A percentile compares a stretch with the other conserved stretches of the same genome.
Evolutionary conservation across 2,888 invertebrate species (phyloP).

Genomic region (Melanostoma mellinum): DNA sequence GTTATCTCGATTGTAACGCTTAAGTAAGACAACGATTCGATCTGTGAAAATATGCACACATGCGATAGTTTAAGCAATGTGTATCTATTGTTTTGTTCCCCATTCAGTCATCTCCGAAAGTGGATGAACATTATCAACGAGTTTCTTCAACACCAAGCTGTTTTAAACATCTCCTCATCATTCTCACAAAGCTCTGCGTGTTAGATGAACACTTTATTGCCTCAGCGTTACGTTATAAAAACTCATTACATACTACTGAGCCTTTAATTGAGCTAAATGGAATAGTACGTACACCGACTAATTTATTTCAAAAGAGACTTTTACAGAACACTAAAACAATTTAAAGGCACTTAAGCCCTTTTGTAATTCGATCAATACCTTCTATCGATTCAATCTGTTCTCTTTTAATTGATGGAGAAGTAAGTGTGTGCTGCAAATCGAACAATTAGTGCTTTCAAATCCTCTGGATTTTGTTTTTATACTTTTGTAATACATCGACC

Average conservation of each 20-base stretch:
- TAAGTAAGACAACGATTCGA: too few relatives aligned
- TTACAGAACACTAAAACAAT: slow-evolving; percentile 30
- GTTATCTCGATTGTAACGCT: too few relatives aligned
- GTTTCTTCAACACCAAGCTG: slow-evolving; percentile 10
- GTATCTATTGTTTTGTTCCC: not conserved
- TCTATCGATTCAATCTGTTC: slow-evolving; percentile 21
- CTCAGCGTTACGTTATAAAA: not conserved
- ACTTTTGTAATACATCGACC: slow-evolving; percentile 35
- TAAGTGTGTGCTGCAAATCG: slow-evolving; percentile 7
- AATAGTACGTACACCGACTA: slow-evolving; percentile 9
- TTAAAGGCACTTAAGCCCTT: slow-evolving; percentile 30
- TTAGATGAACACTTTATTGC: too few relatives aligned
- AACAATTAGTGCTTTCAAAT: slow-evolving; percentile 1
- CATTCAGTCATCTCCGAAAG: not conserved
- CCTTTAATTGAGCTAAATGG: slow-evolving; percentile 17
- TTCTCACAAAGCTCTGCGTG: not conserved
- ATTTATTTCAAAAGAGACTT: slow-evolving; percentile 6
- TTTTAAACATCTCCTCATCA: slow-evolving; percentile 18
- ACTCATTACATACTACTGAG: slow-evolving; percentile 23
- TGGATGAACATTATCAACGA: slow-evolving; percentile 10
- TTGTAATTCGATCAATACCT: slow-evolving; percentile 23
- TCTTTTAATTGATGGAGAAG: slow-evolving; percentile 10
- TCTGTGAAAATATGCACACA: too few relatives aligned
- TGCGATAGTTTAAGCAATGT: too few relatives aligned
- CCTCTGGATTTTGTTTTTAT: slow-evolving; percentile 22